Percentiles rank a stretch among this genome's conserved stretches.
These are phyloP conservation scores for Sarcophaga bullata DNA, from an alignment of 1,140 invertebrate genomes.

Conservation along the genomic window DNA sequence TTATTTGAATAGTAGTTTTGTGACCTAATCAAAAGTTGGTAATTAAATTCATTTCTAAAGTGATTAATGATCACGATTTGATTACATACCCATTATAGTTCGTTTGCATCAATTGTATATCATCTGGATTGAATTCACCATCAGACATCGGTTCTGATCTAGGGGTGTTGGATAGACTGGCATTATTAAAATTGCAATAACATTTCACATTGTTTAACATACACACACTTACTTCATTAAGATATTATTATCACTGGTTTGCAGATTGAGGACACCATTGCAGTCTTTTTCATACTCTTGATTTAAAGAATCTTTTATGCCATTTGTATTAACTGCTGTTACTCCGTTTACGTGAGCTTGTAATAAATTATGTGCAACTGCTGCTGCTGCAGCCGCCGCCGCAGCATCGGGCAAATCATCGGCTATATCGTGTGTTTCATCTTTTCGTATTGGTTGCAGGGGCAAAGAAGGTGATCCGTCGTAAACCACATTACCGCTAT, in stretches of 20 bases:
- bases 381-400: background rate
- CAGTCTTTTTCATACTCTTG: slow-evolving; percentile 56
- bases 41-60: background rate
- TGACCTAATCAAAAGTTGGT: slow-evolving; percentile 47
- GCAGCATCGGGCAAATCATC: background rate
- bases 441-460: slow-evolving; percentile 1
- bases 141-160: slow-evolving; percentile 63
- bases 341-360: slow-evolving; percentile 7
- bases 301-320: slow-evolving; percentile 38
- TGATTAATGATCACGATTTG: background rate
- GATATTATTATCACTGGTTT: slow-evolving; percentile 58
- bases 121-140: slow-evolving; percentile 63
- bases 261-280: slow-evolving; percentile 59
- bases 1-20: slow-evolving; percentile 61
- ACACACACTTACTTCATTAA: slow-evolving; percentile 61
- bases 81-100: slow-evolving; percentile 62
- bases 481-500: background rate
- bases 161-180: background rate
- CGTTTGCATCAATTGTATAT: slow-evolving; percentile 62
- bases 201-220: background rate
- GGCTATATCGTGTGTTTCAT: background rate
- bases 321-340: slow-evolving; percentile 19
- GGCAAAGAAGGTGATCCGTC: background rate
- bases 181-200: slow-evolving; percentile 18
- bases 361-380: slow-evolving; percentile 9